phyloP scores from a whole-genome alignment of 1,140 invertebrate species.

The Linepithema humile region DNA sequence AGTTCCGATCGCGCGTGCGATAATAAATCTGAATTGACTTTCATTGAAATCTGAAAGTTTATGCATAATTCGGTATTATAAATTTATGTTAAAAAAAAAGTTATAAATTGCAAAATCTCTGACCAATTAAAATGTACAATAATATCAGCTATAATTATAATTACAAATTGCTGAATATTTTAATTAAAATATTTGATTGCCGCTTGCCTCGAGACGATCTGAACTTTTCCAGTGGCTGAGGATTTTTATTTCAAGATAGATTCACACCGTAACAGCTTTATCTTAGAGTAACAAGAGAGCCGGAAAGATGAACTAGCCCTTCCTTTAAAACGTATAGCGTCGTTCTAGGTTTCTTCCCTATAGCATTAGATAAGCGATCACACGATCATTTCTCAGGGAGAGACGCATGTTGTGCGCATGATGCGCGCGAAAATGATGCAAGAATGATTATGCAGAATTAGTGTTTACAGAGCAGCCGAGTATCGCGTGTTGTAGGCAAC shows the following conservation, averaged over 20 bases:
- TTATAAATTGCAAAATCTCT: too few relatives aligned
- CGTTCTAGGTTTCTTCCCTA: not conserved
- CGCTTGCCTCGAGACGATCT: not conserved
- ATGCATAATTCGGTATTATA: too few relatives aligned
- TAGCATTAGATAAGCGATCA: constrained; percentile 19
- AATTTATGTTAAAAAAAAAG: too few relatives aligned
- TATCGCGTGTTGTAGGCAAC: constrained; percentile 41
- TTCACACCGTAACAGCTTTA: not conserved
- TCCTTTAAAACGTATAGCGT: not conserved
- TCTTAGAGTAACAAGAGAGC: constrained; percentile 9
- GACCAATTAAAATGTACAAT: too few relatives aligned
- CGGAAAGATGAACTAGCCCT: not conserved
- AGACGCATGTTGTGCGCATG: not conserved
- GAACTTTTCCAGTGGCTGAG: not conserved
- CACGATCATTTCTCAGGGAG: not conserved
- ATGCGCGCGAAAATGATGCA: not conserved
- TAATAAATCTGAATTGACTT: too few relatives aligned
- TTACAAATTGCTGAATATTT: not conserved
- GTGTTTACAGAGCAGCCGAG: not conserved
- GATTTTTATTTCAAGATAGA: constrained; percentile 1
- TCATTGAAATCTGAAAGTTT: too few relatives aligned
- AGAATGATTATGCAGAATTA: constrained; percentile 30
- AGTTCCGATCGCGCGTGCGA: constrained; percentile 3
- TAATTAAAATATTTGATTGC: not conserved
- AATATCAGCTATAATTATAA: too few relatives aligned